These are phyloP conservation scores for Melanotaenia boesemani DNA, from an alignment of 2,797 vertebrate species.

Conservation along the genomic window DNA sequence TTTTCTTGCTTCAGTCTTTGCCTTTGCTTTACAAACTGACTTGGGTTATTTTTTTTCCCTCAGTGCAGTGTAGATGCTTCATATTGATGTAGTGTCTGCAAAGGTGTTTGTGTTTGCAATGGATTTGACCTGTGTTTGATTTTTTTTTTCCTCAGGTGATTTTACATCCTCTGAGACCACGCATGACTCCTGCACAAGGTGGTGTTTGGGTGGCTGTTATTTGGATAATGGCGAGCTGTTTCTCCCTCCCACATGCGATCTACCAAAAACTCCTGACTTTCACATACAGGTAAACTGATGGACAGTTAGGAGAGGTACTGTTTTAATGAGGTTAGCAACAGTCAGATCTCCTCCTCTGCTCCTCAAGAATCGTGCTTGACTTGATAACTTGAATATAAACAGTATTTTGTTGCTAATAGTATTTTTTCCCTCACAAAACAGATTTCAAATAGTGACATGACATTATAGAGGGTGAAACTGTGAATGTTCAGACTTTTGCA, in stretches of 20 bases:
- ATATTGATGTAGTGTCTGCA: constrained; percentile 4
- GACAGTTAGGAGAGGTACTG: constrained; percentile 7
- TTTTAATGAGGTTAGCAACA: constrained; percentile 2
- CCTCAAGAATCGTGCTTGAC: not conserved
- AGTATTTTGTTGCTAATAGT: too few relatives aligned
- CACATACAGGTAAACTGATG: constrained; percentile 88
- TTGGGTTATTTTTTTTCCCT: not conserved
- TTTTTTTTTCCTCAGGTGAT: constrained; percentile 84
- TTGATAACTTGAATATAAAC: not conserved
- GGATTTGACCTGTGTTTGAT: constrained; percentile 7
- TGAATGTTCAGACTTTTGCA: too few relatives aligned
- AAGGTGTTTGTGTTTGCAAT: constrained; percentile 31
- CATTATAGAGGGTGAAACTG: too few relatives aligned
- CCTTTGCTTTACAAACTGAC: not conserved
- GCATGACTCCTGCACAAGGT: constrained; percentile 87
- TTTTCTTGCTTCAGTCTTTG: not conserved
- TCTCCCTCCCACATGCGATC: constrained; percentile 95
- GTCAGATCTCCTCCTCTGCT: not conserved
- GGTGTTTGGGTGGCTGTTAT: constrained; percentile 86
- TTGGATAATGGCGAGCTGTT: constrained; percentile 94
- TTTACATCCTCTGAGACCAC: constrained; percentile 91
- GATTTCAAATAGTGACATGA: too few relatives aligned
- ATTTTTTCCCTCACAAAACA: too few relatives aligned
- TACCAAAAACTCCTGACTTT: constrained; percentile 95
- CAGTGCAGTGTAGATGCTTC: not conserved